phyloP scores from a whole-genome alignment of 1,140 invertebrate species.

The Drosophila ohnishii region DNA sequence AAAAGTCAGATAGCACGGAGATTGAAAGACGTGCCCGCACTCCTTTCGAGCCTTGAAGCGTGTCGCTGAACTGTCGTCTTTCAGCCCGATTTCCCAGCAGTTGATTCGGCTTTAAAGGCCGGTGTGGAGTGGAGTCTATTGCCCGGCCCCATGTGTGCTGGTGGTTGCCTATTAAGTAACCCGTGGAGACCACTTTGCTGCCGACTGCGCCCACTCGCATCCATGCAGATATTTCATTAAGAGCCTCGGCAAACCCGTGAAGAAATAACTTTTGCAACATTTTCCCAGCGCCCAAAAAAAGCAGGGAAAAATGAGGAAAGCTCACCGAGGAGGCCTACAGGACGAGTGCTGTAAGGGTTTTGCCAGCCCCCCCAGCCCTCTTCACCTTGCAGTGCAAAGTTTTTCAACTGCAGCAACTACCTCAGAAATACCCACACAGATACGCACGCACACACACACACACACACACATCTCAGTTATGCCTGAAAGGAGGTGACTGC shows the following conservation, averaged over 20 bases:
- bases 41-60: constrained; percentile 54
- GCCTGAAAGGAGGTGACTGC: constrained; percentile 68
- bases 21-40: constrained; percentile 61
- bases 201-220: constrained; percentile 43
- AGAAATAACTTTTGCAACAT: constrained; percentile 79
- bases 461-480: constrained; percentile 18
- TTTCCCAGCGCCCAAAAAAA: constrained; percentile 54
- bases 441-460: constrained; percentile 13
- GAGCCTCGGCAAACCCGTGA: constrained; percentile 64
- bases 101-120: constrained; percentile 20
- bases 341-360: constrained; percentile 55
- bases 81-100: constrained; percentile 24
- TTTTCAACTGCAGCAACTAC: constrained; percentile 70
- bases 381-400: constrained; percentile 61
- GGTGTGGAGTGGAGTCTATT: constrained; percentile 1
- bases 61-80: constrained; percentile 69
- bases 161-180: constrained; percentile 56
- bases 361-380: constrained; percentile 13
- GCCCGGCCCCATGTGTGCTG: constrained; percentile 29
- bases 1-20: constrained; percentile 17
- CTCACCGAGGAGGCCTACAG: constrained; percentile 45
- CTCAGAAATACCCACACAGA: constrained; percentile 48
- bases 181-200: constrained; percentile 51
- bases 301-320: constrained; percentile 6
- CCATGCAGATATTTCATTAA: constrained; percentile 60